Evolutionary conservation across 2,797 vertebrate genomes (phyloP).

Genomic region (Buphagus erythrorhynchus): DNA sequence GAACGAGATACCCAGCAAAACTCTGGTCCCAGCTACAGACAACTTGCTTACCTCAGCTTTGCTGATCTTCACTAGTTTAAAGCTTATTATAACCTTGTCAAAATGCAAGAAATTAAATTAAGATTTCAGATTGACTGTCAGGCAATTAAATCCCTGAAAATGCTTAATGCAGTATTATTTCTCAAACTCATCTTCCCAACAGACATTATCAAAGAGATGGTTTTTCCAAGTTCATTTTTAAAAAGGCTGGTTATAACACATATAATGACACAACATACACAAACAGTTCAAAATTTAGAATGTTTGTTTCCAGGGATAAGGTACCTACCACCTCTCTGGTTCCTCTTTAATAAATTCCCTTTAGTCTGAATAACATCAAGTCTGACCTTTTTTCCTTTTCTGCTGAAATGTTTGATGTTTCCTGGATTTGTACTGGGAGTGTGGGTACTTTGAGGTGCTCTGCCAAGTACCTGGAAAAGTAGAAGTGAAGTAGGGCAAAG

Average conservation of each 20-base stretch:
- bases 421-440: neutral
- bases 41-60: neutral
- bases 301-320: neutral
- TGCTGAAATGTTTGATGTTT: neutral
- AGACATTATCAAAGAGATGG: neutral
- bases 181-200: neutral
- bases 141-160: neutral
- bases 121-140: neutral
- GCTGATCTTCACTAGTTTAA: neutral
- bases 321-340: neutral
- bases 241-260: neutral
- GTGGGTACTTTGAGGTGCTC: neutral
- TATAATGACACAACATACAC: neutral
- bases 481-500: neutral
- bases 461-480: neutral
- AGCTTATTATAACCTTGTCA: slow-evolving; percentile 24
- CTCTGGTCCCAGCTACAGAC: neutral
- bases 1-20: neutral
- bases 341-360: neutral
- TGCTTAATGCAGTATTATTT: neutral
- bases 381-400: neutral
- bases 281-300: neutral
- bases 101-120: neutral
- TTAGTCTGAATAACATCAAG: neutral
- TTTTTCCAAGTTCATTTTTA: neutral